Evolutionary conservation across 2,113 vertebrate genomes (phyloP).

Genomic region (Pangasianodon hypophthalmus): DNA sequence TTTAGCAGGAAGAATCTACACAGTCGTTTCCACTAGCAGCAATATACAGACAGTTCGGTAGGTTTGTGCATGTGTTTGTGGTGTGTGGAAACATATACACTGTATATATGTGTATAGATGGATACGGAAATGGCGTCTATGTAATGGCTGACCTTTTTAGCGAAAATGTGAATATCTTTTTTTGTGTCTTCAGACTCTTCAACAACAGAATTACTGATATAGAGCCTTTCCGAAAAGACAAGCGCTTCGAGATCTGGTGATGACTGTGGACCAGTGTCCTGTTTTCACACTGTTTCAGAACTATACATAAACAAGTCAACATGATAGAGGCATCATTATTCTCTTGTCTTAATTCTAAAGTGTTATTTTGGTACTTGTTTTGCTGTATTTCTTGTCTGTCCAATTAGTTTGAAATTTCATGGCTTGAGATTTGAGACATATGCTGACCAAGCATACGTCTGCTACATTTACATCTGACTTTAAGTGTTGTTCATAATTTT

Average conservation of each 20-base stretch:
- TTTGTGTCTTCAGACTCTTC: slow-evolving; percentile 33
- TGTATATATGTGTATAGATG: not conserved
- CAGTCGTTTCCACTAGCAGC: slow-evolving; percentile 26
- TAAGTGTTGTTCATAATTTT: not conserved
- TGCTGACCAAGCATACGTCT: no score
- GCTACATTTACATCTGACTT: no score
- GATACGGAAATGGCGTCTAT: not conserved
- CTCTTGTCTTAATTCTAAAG: not conserved
- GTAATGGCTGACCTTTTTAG: not conserved
- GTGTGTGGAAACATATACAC: not conserved
- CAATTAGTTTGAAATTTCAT: not conserved
- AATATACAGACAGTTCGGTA: slow-evolving; percentile 50
- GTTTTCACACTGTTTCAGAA: not conserved
- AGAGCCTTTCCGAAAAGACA: slow-evolving; percentile 16
- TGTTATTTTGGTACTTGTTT: not conserved
- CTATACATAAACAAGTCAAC: not conserved
- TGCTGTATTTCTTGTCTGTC: not conserved
- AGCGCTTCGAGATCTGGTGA: slow-evolving; percentile 47
- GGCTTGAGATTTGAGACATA: not conserved
- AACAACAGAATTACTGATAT: slow-evolving; percentile 42
- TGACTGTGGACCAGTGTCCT: not conserved
- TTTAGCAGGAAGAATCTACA: slow-evolving; percentile 42
- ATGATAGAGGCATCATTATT: not conserved
- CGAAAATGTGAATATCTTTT: not conserved
- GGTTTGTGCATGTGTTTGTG: not conserved